A percentile compares a stretch with the other conserved stretches of the same genome.
phyloP scores from a whole-genome alignment of 2,888 invertebrate species.

The Microplitis deprimator region DNA sequence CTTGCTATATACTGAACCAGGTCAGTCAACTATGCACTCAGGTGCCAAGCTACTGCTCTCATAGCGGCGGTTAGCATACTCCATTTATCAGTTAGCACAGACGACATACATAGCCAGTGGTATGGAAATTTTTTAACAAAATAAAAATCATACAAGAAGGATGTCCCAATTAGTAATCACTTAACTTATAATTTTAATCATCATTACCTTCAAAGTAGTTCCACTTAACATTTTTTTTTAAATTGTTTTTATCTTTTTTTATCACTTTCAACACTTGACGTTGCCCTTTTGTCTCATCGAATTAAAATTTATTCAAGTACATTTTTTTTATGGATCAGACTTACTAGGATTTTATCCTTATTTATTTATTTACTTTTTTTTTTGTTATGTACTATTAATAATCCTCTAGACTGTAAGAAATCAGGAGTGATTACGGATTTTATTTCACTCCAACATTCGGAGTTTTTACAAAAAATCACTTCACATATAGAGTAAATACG shows the following conservation, averaged over 20 bases:
- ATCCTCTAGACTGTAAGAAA: no score
- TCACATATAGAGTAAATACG: no score
- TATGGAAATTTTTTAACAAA: conserved; percentile 1
- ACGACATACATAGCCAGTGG: not conserved
- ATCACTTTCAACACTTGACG: conserved; percentile 4
- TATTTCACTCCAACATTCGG: no score
- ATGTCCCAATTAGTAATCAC: not conserved
- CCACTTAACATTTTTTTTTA: not conserved
- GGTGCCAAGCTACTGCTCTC: conserved; percentile 56
- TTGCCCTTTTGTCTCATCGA: not conserved
- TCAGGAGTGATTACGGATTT: no score
- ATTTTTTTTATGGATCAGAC: not conserved
- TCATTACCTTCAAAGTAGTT: not conserved
- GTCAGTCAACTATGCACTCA: conserved; percentile 56
- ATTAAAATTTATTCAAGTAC: not conserved
- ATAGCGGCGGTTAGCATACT: conserved; percentile 51
- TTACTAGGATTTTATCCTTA: not conserved
- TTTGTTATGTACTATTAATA: not conserved
- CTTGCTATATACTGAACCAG: conserved; percentile 34
- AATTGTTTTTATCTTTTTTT: no score
- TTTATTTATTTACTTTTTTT: not conserved
- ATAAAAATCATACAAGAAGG: not conserved
- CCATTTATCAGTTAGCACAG: conserved; percentile 15
- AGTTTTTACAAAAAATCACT: no score
- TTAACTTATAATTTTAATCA: not conserved